Conservation (phyloP, 1,140 invertebrate species). For the Daktulosphaira vitifoliae region DNA sequence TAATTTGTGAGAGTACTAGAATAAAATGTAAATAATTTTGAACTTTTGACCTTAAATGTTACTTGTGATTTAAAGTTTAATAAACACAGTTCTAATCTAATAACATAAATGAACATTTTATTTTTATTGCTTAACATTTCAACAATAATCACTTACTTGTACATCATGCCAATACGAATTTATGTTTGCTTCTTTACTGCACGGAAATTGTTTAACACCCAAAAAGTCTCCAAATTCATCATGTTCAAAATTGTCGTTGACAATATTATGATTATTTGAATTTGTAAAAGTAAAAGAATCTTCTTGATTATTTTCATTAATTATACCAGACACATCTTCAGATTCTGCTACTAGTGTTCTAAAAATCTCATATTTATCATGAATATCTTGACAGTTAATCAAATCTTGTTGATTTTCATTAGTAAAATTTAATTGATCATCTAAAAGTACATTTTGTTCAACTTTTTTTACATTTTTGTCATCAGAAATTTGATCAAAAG, state of each 20-base stretch:
- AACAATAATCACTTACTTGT: too few relatives aligned
- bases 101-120: too few relatives aligned
- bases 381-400: constrained; percentile 3
- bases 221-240: constrained; percentile 56
- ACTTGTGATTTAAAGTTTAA: too few relatives aligned
- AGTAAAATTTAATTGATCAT: background rate
- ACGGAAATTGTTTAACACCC: constrained; percentile 42
- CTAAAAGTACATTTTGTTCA: background rate
- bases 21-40: too few relatives aligned
- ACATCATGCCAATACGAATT: too few relatives aligned
- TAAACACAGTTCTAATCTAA: too few relatives aligned
- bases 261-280: constrained; percentile 3
- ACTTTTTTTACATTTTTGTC: background rate
- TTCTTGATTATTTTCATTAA: background rate
- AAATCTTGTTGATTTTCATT: constrained; percentile 6
- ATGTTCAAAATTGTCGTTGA: constrained; percentile 34
- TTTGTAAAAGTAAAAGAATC: background rate
- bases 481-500: constrained; percentile 10
- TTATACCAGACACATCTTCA: background rate
- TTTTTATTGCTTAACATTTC: too few relatives aligned
- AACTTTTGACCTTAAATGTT: too few relatives aligned
- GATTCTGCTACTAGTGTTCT: constrained; percentile 6
- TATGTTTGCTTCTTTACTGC: background rate
- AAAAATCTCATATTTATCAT: constrained; percentile 36
- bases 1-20: too few relatives aligned